Evolutionary conservation across 2,113 vertebrate species (phyloP).

Genomic region (Alligator sinensis): DNA sequence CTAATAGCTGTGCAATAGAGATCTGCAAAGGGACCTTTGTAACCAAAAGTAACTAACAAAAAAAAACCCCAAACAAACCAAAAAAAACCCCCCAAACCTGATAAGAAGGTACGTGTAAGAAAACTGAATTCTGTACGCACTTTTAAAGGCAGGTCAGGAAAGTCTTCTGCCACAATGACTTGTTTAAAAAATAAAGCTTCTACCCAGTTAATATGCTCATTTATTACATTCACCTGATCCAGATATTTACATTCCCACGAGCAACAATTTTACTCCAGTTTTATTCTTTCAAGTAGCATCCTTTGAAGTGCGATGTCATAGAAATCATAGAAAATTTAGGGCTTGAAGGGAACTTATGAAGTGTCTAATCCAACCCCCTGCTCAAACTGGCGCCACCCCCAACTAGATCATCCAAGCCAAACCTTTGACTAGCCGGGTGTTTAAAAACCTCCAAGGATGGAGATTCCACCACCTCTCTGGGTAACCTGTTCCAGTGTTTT

Average conservation of each 20-base stretch:
- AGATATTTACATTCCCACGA: not conserved
- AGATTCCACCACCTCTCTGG: too few species aligned
- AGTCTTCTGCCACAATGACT: not conserved
- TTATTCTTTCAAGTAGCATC: not conserved
- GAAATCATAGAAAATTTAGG: too few species aligned
- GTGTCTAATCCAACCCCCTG: too few species aligned
- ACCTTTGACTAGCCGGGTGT: too few species aligned
- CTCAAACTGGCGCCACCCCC: too few species aligned
- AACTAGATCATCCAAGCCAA: too few species aligned
- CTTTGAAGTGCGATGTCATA: not conserved
- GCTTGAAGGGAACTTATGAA: too few species aligned
- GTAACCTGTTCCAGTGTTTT: too few species aligned
- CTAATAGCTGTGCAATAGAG: not conserved
- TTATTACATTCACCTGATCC: too few species aligned
- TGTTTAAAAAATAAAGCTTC: not conserved
- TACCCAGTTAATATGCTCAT: not conserved
- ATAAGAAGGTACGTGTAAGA: not conserved
- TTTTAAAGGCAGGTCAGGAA: not conserved
- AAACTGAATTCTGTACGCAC: not conserved
- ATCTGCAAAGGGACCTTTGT: not conserved
- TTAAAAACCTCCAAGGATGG: too few species aligned
- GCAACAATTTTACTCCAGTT: not conserved
- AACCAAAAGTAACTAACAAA: not conserved
- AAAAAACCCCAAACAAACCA: not conserved
- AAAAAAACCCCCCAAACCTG: not conserved